These are phyloP conservation scores for Peromyscus melanophrys DNA, from an alignment of 2,797 vertebrate species.

Conservation along the genomic window DNA sequence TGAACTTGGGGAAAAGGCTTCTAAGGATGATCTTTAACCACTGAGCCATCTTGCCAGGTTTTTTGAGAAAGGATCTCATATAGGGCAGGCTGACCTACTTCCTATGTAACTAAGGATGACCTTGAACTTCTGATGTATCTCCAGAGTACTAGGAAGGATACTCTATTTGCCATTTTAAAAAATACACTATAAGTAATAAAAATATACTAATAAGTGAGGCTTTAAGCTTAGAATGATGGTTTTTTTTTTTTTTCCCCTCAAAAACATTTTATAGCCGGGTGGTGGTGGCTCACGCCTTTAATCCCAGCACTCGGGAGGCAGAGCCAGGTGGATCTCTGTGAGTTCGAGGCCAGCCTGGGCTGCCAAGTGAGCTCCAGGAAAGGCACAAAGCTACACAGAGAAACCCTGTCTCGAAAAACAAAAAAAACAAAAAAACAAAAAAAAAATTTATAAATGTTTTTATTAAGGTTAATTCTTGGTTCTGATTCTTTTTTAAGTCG, in stretches of 20 bases:
- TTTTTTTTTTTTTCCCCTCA: neutral
- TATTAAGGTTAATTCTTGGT: neutral
- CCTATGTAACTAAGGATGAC: neutral
- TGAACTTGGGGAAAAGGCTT: neutral
- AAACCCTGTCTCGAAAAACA: too few species aligned
- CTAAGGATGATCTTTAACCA: neutral
- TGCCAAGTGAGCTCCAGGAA: too few species aligned
- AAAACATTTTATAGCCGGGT: constrained; percentile 52
- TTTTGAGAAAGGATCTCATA: neutral
- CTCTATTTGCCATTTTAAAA: constrained; percentile 26
- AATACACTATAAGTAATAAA: neutral
- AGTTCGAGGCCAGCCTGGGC: too few species aligned
- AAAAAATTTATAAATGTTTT: neutral
- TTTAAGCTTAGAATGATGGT: neutral
- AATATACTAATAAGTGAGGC: neutral
- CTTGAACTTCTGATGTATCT: neutral
- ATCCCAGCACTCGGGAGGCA: too few species aligned
- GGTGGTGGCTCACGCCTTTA: too few species aligned
- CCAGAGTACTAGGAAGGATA: neutral
- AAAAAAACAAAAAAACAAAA: too few species aligned
- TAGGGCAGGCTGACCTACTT: neutral
- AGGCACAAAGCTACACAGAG: too few species aligned
- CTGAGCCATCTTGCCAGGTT: neutral
- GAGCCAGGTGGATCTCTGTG: too few species aligned
- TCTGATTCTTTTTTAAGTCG: constrained; percentile 22